These are phyloP conservation scores for Agonopterix alstromeriana DNA, from an alignment of 2,888 invertebrate genomes.

Conservation along the genomic window DNA sequence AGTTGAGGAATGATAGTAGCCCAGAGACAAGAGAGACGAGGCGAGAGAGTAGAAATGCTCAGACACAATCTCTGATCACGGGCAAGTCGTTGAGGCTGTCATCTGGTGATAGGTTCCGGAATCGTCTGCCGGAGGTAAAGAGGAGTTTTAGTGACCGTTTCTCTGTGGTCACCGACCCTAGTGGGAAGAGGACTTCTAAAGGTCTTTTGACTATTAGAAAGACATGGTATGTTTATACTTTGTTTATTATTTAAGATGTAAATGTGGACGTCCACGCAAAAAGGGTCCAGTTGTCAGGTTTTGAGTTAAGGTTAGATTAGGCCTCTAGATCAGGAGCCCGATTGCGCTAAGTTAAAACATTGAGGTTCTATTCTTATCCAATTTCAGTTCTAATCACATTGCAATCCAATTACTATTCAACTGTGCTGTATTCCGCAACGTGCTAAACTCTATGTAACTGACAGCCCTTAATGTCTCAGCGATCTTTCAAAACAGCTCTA, in stretches of 20 bases:
- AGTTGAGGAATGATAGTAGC: slow-evolving; percentile 18
- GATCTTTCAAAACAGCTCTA: too few relatives aligned
- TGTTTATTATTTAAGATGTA: neutral
- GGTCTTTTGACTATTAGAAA: slow-evolving; percentile 63
- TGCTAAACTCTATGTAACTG: too few relatives aligned
- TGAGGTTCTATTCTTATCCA: too few relatives aligned
- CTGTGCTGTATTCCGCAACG: too few relatives aligned
- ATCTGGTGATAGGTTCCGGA: slow-evolving; percentile 34
- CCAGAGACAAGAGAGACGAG: neutral
- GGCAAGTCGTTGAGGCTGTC: slow-evolving; percentile 53
- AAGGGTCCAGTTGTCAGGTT: too few relatives aligned
- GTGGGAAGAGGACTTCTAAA: slow-evolving; percentile 44
- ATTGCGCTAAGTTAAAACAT: too few relatives aligned
- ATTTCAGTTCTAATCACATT: too few relatives aligned
- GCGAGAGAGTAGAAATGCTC: slow-evolving; percentile 12
- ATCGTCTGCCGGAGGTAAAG: slow-evolving; percentile 52
- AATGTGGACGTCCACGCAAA: too few relatives aligned
- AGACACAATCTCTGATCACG: slow-evolving; percentile 23
- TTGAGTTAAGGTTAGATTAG: too few relatives aligned
- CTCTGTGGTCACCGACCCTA: slow-evolving; percentile 55
- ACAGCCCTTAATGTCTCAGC: too few relatives aligned
- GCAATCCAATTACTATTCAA: too few relatives aligned
- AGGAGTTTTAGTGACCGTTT: slow-evolving; percentile 69
- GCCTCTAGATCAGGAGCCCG: too few relatives aligned
- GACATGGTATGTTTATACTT: slow-evolving; percentile 55